Evolutionary conservation across 2,113 vertebrate species (phyloP).

Genomic region (Anguilla japonica): DNA sequence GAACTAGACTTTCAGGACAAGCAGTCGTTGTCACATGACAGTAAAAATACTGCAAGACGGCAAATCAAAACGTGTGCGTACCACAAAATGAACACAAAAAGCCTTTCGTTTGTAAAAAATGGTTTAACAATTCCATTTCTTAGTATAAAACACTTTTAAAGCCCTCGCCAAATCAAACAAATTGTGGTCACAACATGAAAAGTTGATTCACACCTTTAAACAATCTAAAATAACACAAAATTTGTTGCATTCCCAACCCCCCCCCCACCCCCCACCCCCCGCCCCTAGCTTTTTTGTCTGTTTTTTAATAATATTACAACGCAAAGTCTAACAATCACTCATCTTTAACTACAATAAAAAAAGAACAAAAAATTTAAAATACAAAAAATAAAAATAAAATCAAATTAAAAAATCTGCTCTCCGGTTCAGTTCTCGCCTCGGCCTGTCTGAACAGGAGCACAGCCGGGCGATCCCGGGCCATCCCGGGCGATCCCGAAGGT

Average conservation of each 20-base stretch:
- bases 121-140: constrained; percentile 87
- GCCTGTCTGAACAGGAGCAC: constrained; percentile 61
- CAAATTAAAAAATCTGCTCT: constrained; percentile 57
- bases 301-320: constrained; percentile 65
- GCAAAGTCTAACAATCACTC: constrained; percentile 71
- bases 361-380: constrained; percentile 44
- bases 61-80: neutral
- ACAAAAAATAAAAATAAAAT: constrained; percentile 48
- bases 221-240: constrained; percentile 80
- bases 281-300: constrained; percentile 54
- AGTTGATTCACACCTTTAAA: constrained; percentile 65
- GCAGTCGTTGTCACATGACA: neutral
- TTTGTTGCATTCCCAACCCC: constrained; percentile 68
- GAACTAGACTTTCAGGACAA: neutral
- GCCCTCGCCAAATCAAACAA: constrained; percentile 81
- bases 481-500: constrained; percentile 53
- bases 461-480: constrained; percentile 54
- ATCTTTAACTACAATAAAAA: constrained; percentile 67
- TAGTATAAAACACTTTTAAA: constrained; percentile 91
- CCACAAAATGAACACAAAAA: constrained; percentile 61
- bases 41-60: neutral
- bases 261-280: neutral
- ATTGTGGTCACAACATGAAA: constrained; percentile 68
- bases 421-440: constrained; percentile 63
- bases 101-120: constrained; percentile 75